Conservation (phyloP, 92 coral and sea anemone species). For the Epizoanthus illoricatus region DNA sequence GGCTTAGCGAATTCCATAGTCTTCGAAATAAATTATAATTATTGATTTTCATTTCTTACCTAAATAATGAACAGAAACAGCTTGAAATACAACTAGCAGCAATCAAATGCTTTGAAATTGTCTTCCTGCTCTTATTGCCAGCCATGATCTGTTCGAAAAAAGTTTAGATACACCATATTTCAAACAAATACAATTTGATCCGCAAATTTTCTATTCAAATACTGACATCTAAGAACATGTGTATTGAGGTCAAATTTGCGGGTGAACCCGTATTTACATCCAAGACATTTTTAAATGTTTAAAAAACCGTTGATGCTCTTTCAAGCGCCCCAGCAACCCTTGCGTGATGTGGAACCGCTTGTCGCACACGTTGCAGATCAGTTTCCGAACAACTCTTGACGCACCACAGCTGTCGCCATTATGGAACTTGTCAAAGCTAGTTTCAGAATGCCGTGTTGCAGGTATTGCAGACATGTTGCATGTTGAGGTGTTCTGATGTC, state of each 20-base stretch:
- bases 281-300: no score
- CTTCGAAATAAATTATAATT: no score
- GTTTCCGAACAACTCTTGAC: not conserved
- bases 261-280: not conserved
- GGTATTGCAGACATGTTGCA: constrained; percentile 1
- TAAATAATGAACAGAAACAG: no score
- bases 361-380: constrained; percentile 40
- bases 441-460: constrained; percentile 15
- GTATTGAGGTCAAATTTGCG: not conserved
- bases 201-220: not conserved
- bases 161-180: no score
- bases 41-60: no score
- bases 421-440: constrained; percentile 9
- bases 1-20: no score
- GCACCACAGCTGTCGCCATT: not conserved
- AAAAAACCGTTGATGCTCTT: constrained; percentile 10
- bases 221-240: not conserved
- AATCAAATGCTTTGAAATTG: no score
- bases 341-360: constrained; percentile 31
- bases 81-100: no score
- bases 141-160: no score
- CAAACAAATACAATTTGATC: not conserved
- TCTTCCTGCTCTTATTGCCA: no score
- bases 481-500: not conserved
- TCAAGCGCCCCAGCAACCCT: constrained; percentile 17